Percentiles rank a stretch among this genome's conserved stretches.
Evolutionary conservation across 2,888 invertebrate genomes (phyloP).

Genomic region (Sesamia inferens): DNA sequence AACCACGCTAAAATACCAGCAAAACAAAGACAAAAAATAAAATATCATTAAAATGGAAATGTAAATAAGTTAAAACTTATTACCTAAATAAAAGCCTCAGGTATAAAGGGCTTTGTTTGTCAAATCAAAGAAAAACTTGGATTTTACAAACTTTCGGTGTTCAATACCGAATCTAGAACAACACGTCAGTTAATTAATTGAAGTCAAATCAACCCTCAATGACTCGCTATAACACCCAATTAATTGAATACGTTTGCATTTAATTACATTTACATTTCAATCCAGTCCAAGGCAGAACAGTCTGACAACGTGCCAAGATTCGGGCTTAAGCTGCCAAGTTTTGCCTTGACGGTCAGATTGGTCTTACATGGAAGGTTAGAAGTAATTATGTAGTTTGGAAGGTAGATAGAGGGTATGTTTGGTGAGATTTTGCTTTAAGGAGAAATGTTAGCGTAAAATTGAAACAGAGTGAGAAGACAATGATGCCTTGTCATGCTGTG

Average conservation of each 20-base stretch:
- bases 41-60: too few species aligned
- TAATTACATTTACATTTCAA: slow-evolving; percentile 75
- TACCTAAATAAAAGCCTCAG: too few species aligned
- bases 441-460: slow-evolving; percentile 12
- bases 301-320: slow-evolving; percentile 55
- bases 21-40: too few species aligned
- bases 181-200: slow-evolving; percentile 51
- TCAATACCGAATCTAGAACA: slow-evolving; percentile 22
- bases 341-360: slow-evolving; percentile 39
- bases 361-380: slow-evolving; percentile 21
- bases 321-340: slow-evolving; percentile 33
- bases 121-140: background rate
- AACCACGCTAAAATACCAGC: too few species aligned
- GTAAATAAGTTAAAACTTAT: too few species aligned
- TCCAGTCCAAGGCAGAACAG: slow-evolving; percentile 61
- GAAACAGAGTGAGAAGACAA: background rate
- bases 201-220: slow-evolving; percentile 60
- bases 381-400: slow-evolving; percentile 37
- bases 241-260: slow-evolving; percentile 79
- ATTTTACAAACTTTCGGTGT: background rate
- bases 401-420: slow-evolving; percentile 23
- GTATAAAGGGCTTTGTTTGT: too few species aligned
- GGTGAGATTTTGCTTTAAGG: slow-evolving; percentile 22
- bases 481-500: background rate
- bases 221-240: slow-evolving; percentile 62